These are phyloP conservation scores for Drosophila novamexicana DNA, from an alignment of 1,140 invertebrate species.

Conservation along the genomic window DNA sequence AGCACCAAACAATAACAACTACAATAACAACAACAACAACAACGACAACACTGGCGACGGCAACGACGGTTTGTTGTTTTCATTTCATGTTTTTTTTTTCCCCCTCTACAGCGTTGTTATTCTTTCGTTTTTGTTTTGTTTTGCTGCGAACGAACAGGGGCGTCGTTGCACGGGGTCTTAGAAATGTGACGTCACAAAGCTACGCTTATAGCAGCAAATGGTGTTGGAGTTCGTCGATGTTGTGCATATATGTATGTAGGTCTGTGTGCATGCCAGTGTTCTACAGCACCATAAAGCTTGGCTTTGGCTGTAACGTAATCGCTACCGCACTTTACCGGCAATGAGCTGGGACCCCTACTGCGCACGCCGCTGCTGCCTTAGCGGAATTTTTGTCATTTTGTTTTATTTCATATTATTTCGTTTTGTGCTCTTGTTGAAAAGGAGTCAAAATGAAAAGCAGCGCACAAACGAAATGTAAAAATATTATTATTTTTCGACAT, in stretches of 20 bases:
- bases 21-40: constrained; percentile 25
- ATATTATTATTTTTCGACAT: constrained; percentile 62
- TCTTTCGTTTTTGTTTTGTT: constrained; percentile 81
- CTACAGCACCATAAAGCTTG: neutral
- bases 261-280: neutral
- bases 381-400: constrained; percentile 70
- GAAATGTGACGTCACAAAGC: constrained; percentile 3
- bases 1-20: constrained; percentile 46
- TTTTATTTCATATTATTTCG: constrained; percentile 39
- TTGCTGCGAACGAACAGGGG: constrained; percentile 58
- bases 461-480: constrained; percentile 75
- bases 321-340: neutral
- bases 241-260: neutral
- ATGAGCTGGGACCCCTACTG: neutral
- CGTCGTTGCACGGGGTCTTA: constrained; percentile 19
- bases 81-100: constrained; percentile 66
- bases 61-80: constrained; percentile 69
- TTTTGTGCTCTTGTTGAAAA: constrained; percentile 57
- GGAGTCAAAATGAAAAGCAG: constrained; percentile 75
- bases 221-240: neutral
- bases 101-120: constrained; percentile 70
- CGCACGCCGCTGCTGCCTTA: constrained; percentile 50
- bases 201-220: constrained; percentile 19
- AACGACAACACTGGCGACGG: constrained; percentile 38
- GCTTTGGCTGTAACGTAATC: neutral